Conservation (phyloP, 1,140 invertebrate species). For the Anadara kagoshimensis region DNA sequence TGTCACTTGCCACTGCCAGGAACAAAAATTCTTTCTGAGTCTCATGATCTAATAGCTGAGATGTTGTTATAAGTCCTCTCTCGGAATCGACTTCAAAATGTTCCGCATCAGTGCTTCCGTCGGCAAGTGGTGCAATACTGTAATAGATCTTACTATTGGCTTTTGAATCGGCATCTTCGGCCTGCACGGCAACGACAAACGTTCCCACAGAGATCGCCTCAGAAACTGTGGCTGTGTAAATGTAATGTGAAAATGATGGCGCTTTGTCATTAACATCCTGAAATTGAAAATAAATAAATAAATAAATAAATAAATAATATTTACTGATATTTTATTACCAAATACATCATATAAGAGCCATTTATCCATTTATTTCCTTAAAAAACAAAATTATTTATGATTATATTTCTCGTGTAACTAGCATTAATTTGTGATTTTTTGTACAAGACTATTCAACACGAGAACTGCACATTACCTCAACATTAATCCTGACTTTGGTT, state of each 20-base stretch:
- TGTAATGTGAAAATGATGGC: constrained; percentile 86
- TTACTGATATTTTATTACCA: background rate
- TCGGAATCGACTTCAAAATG: constrained; percentile 83
- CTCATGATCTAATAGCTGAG: constrained; percentile 89
- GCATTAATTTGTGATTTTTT: background rate
- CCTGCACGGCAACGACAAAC: constrained; percentile 78
- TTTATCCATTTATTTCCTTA: background rate
- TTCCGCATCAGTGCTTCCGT: constrained; percentile 29
- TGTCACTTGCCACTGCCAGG: constrained; percentile 86
- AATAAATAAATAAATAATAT: background rate
- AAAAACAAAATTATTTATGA: background rate
- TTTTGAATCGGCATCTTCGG: constrained; percentile 76
- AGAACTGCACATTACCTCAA: constrained; percentile 75
- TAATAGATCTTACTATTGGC: constrained; percentile 76
- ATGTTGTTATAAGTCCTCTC: constrained; percentile 84
- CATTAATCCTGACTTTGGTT: constrained; percentile 85
- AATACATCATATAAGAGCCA: background rate
- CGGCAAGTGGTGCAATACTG: constrained; percentile 47
- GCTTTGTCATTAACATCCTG: constrained; percentile 92
- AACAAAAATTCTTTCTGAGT: constrained; percentile 82
- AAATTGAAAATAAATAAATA: constrained; percentile 8
- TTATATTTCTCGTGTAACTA: too few species aligned
- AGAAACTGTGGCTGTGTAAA: constrained; percentile 88
- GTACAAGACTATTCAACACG: background rate
- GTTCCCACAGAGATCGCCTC: constrained; percentile 86